Evolutionary conservation across 2,888 invertebrate species (phyloP).

Genomic region (Mythimna ferrago): DNA sequence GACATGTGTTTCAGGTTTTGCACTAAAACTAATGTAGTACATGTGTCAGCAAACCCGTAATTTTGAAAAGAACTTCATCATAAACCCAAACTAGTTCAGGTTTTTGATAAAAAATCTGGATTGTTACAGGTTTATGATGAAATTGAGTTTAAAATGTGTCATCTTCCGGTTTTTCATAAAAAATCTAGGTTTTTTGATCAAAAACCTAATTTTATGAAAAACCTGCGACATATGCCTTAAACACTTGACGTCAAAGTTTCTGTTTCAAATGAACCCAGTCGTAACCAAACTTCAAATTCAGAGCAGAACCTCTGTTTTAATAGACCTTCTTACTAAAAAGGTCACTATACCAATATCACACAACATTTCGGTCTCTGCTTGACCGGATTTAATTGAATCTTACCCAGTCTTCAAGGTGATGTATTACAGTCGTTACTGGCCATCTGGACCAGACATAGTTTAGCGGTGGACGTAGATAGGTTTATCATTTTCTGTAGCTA

Average conservation of each 20-base stretch:
- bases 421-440: slow-evolving; percentile 36
- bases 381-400: slow-evolving; percentile 50
- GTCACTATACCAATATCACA: slow-evolving; percentile 48
- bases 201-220: too few species aligned
- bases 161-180: too few species aligned
- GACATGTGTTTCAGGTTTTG: too few species aligned
- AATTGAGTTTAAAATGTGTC: too few species aligned
- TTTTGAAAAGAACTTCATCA: too few species aligned
- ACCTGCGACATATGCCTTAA: not conserved
- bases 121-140: too few species aligned
- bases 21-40: too few species aligned
- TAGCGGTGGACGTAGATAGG: not conserved
- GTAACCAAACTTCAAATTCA: not conserved
- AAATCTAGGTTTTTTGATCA: too few species aligned
- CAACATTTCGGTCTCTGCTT: slow-evolving; percentile 44
- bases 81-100: too few species aligned
- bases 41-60: too few species aligned
- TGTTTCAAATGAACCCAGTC: not conserved
- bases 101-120: too few species aligned
- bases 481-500: slow-evolving; percentile 29
- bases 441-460: slow-evolving; percentile 47
- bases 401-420: slow-evolving; percentile 35
- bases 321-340: slow-evolving; percentile 20
- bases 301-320: slow-evolving; percentile 3
- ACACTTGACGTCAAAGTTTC: not conserved